Base-by-base conservation (phyloP, 2,888 invertebrate genomes). In the Hirtodrosophila confusa region DNA sequence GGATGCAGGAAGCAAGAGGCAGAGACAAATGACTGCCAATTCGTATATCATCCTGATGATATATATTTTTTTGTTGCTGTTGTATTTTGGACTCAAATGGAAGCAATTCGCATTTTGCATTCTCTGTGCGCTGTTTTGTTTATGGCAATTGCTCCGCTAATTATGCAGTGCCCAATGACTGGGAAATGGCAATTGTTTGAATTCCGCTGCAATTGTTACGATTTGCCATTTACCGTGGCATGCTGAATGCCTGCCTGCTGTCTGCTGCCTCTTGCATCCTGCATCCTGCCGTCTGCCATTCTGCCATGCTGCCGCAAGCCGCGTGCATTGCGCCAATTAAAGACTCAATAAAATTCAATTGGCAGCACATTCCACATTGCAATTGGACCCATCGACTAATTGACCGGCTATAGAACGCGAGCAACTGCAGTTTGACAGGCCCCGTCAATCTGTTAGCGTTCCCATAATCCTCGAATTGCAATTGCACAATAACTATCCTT, bases 281-380 rank as follows among this genome's bases (percentile, higher is more conserved):
- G 17, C 33, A 6, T 53, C 23, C 3, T 6, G 27, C 8, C 17
- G 53, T 2, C 27, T 27, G 17, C 24, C 10, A 27, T 17, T 50
- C 17, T 4, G 11, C 41, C 31, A 51, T 31, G 33, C 7, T 40
- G 58, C 76, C 58, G 36, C 67, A 56, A 61, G 58, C 75, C 70
- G 31, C 63, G 63, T 71, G 50, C 67, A 77, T 69, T 56, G 58
- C 61, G 51, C 54, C 87, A 85, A 85, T 82, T 83, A 88, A 86
- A 86, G 86, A 79, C 88, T 70, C 86, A 74, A 83, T 83, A 74
- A 83, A 83, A 86, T 79, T 77, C 83, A 82, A 87, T 83, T 69
- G 88, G 17, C 17, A 17, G 31, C 31, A 12, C 43, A 29, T 49
- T 68, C 36, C 17, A 31, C 45, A 57, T 43, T 49, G 50, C 50